Conservation (phyloP, 1,140 invertebrate species). For the Aradophagus sp. region DNA sequence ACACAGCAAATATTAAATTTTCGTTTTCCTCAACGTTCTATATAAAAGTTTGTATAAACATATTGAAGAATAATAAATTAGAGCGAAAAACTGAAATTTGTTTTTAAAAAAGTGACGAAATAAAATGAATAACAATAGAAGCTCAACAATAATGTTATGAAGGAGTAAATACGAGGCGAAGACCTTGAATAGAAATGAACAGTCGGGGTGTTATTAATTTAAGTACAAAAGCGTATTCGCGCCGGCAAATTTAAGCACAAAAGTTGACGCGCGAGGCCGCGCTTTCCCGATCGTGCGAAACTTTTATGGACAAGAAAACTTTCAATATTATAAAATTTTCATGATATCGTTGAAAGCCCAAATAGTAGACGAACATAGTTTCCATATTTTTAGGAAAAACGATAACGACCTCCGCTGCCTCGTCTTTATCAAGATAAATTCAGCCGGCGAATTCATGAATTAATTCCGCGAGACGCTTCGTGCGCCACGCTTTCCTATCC, state of each 20-base stretch:
- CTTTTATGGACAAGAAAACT: conserved; percentile 50
- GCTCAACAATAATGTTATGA: conserved; percentile 10
- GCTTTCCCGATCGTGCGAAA: conserved; percentile 35
- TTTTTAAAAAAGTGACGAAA: no score
- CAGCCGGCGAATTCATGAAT: conserved; percentile 40
- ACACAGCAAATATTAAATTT: no score
- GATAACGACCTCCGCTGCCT: conserved; percentile 35
- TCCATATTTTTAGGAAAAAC: conserved; percentile 51
- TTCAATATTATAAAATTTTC: conserved; percentile 55
- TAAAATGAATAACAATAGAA: no score
- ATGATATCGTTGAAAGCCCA: conserved; percentile 48
- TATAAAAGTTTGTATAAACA: no score
- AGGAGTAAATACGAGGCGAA: conserved; percentile 1
- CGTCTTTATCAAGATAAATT: conserved; percentile 47
- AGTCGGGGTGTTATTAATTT: conserved; percentile 47
- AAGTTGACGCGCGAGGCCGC: conserved; percentile 34
- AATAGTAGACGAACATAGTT: conserved; percentile 48
- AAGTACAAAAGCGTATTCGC: conserved; percentile 31
- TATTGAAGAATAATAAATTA: no score
- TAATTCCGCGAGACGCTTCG: conserved; percentile 29
- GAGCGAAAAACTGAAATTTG: no score
- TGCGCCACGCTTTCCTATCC: no score
- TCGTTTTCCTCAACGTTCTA: no score
- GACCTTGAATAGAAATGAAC: conserved; percentile 26
- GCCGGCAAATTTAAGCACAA: conserved; percentile 40